Evolutionary conservation across 1,140 invertebrate species (phyloP).

Genomic region (Cataglyphis hispanica): DNA sequence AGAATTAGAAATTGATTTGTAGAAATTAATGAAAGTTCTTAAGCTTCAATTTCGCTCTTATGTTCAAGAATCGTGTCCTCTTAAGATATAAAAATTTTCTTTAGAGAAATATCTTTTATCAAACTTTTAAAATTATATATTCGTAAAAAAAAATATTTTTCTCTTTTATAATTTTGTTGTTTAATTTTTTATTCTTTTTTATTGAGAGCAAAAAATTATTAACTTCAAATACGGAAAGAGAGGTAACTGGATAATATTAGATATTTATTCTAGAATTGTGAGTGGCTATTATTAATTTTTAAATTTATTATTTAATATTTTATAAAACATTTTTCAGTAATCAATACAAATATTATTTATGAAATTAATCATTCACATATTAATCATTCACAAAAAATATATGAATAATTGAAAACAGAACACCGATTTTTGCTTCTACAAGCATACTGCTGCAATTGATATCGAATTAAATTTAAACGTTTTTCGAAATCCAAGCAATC

Average conservation of each 20-base stretch:
- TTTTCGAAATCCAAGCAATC: slow-evolving; percentile 39
- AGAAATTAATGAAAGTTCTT: slow-evolving; percentile 3
- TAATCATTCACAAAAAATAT: not conserved
- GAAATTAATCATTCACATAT: not conserved
- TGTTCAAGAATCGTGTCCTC: not conserved
- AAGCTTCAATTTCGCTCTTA: not conserved
- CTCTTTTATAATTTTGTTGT: not conserved
- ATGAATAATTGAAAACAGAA: not conserved
- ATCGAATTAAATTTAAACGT: slow-evolving; percentile 42
- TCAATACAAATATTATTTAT: not conserved
- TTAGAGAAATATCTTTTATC: not conserved
- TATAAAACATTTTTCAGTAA: not conserved
- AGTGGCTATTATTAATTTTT: not conserved
- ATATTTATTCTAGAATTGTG: not conserved
- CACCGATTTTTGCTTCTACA: not conserved
- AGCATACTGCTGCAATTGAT: not conserved
- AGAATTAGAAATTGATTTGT: not conserved
- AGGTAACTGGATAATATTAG: not conserved
- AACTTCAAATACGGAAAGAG: not conserved
- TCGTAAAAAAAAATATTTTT: not conserved
- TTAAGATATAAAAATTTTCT: too few species aligned
- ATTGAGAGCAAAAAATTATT: not conserved
- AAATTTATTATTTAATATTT: not conserved
- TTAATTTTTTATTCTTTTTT: not conserved
- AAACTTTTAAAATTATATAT: not conserved